Evolutionary conservation across 2,797 vertebrate genomes (phyloP).

Genomic region (Chaunax sp.): DNA sequence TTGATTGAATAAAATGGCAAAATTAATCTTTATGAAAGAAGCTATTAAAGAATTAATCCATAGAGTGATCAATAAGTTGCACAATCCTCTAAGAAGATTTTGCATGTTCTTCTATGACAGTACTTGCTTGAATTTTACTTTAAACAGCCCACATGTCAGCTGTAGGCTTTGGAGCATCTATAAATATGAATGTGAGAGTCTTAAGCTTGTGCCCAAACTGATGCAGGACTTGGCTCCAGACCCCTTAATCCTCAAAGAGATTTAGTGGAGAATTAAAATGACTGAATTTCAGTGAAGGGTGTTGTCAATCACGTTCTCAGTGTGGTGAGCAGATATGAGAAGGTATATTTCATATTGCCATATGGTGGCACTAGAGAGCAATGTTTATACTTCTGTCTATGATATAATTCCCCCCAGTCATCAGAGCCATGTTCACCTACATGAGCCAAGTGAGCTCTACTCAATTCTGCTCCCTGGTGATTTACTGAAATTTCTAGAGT

Average conservation of each 20-base stretch:
- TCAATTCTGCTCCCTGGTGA: slow-evolving; percentile 11
- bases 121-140: background rate
- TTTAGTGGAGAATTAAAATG: slow-evolving; percentile 14
- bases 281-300: background rate
- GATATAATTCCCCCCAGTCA: slow-evolving; percentile 32
- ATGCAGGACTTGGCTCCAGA: slow-evolving; percentile 1
- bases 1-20: slow-evolving; percentile 24
- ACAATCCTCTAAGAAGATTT: background rate
- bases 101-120: background rate
- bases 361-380: slow-evolving; percentile 76
- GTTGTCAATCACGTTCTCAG: background rate
- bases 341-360: slow-evolving; percentile 43
- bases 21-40: background rate
- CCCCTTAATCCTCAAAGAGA: background rate
- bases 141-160: slow-evolving; percentile 11
- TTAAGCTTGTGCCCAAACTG: slow-evolving; percentile 2
- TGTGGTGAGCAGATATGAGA: slow-evolving; percentile 8
- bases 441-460: slow-evolving; percentile 36
- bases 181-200: slow-evolving; percentile 9
- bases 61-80: background rate
- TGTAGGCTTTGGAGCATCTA: background rate
- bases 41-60: background rate
- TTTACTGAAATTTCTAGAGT: slow-evolving; percentile 10
- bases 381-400: slow-evolving; percentile 22
- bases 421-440: slow-evolving; percentile 36